These are phyloP conservation scores for Hydriomena furcata DNA, from an alignment of 2,888 invertebrate species.

Conservation along the genomic window DNA sequence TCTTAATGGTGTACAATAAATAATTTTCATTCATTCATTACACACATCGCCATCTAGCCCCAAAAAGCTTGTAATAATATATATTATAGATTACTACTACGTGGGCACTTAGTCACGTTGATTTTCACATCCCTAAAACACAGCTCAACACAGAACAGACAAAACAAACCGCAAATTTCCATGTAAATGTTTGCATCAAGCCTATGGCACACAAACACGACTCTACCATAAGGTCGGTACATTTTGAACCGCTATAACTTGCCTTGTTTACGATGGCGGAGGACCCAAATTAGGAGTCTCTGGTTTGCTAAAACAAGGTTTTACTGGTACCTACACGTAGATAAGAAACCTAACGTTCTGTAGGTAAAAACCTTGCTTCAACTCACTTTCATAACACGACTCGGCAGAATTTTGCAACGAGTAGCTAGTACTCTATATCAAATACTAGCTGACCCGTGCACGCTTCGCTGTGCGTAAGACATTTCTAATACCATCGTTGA, in stretches of 20 bases:
- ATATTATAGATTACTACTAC: too few species aligned
- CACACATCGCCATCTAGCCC: too few species aligned
- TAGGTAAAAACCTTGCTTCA: background rate
- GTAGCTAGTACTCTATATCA: too few species aligned
- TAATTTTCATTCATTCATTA: too few species aligned
- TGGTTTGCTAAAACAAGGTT: slow-evolving; percentile 31
- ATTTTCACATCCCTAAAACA: slow-evolving; percentile 2
- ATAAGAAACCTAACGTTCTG: slow-evolving; percentile 5
- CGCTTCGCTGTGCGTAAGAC: too few species aligned
- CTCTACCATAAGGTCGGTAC: slow-evolving; percentile 23
- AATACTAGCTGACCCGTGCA: too few species aligned
- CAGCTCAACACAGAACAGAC: slow-evolving; percentile 11
- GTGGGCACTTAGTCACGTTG: too few species aligned
- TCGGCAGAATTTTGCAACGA: too few species aligned
- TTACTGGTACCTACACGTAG: slow-evolving; percentile 21
- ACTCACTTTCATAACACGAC: background rate
- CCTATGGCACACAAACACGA: slow-evolving; percentile 10
- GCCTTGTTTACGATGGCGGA: slow-evolving; percentile 31
- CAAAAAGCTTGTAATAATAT: too few species aligned
- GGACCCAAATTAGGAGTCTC: slow-evolving; percentile 31
- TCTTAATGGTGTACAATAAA: too few species aligned
- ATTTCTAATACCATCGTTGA: too few species aligned
- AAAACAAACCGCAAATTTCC: slow-evolving; percentile 27
- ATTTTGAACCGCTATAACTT: slow-evolving; percentile 35
- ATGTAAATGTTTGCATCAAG: slow-evolving; percentile 26